Conservation (phyloP, 1,140 invertebrate species). For the Tenebrio molitor region DNA sequence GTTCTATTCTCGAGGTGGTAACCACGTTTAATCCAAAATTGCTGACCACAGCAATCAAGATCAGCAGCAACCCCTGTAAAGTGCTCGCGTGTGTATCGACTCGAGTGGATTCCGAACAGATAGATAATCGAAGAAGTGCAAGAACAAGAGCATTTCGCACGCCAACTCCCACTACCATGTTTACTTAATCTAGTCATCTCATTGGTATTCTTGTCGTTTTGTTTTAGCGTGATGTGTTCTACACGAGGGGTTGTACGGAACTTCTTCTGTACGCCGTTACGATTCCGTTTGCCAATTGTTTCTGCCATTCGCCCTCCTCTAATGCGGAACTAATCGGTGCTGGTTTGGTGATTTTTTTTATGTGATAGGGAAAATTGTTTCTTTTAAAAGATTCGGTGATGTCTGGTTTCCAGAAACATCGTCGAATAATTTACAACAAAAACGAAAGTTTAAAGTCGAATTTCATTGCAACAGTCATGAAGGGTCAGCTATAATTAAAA, state of each 20-base stretch:
- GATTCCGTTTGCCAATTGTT: conserved; percentile 28
- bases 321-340: conserved; percentile 16
- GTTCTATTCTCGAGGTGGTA: not conserved
- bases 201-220: conserved; percentile 47
- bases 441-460: too few species aligned
- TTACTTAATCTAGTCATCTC: conserved; percentile 44
- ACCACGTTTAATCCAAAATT: conserved; percentile 14
- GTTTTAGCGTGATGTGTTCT: conserved; percentile 47
- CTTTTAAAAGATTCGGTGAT: conserved; percentile 2
- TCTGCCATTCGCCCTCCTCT: conserved; percentile 19
- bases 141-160: conserved; percentile 24
- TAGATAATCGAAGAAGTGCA: conserved; percentile 20
- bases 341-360: conserved; percentile 15
- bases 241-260: conserved; percentile 32
- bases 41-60: conserved; percentile 21
- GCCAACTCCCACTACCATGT: conserved; percentile 7
- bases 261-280: conserved; percentile 31
- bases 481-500: too few species aligned
- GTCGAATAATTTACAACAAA: too few species aligned
- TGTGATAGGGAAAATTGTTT: conserved; percentile 15
- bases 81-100: not conserved
- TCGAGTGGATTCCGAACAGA: not conserved
- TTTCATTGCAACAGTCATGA: too few species aligned
- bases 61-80: conserved; percentile 3
- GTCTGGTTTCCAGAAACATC: too few species aligned